Evolutionary conservation across 2,888 invertebrate species (phyloP).

Genomic region (Thymelicus acteon): DNA sequence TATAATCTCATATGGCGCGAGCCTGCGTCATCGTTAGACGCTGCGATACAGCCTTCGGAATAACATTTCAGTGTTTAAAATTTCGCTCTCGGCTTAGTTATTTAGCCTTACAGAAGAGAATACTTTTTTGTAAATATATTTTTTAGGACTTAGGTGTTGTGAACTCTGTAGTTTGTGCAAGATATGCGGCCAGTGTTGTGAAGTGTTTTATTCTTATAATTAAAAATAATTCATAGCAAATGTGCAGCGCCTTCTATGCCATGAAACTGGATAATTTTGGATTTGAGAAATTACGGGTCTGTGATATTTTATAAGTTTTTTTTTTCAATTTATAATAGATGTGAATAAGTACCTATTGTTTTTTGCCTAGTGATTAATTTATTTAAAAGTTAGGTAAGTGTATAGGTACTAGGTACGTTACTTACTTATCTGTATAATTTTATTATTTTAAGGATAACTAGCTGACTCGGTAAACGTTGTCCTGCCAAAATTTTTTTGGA

Average conservation of each 20-base stretch:
- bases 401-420: too few relatives aligned
- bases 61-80: slow-evolving; percentile 49
- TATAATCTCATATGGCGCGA: slow-evolving; percentile 69
- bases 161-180: slow-evolving; percentile 11
- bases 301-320: slow-evolving; percentile 13
- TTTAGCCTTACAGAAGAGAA: not conserved
- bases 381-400: too few relatives aligned
- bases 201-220: slow-evolving; percentile 33
- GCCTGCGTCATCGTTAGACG: slow-evolving; percentile 71
- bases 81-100: slow-evolving; percentile 9
- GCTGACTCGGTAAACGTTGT: too few relatives aligned
- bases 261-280: slow-evolving; percentile 82
- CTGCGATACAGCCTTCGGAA: slow-evolving; percentile 60
- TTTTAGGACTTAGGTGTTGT: slow-evolving; percentile 10
- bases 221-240: slow-evolving; percentile 37
- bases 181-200: slow-evolving; percentile 37
- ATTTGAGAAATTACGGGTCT: slow-evolving; percentile 78
- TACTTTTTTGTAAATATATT: not conserved
- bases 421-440: too few relatives aligned
- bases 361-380: too few relatives aligned
- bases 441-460: too few relatives aligned
- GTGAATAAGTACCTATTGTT: too few relatives aligned
- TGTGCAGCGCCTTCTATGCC: slow-evolving; percentile 46
- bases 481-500: too few relatives aligned
- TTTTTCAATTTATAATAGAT: not conserved